A percentile compares a stretch with the other conserved stretches of the same genome.
Evolutionary conservation across 2,888 invertebrate species (phyloP).

Genomic region (Cantharis flavilabris): DNA sequence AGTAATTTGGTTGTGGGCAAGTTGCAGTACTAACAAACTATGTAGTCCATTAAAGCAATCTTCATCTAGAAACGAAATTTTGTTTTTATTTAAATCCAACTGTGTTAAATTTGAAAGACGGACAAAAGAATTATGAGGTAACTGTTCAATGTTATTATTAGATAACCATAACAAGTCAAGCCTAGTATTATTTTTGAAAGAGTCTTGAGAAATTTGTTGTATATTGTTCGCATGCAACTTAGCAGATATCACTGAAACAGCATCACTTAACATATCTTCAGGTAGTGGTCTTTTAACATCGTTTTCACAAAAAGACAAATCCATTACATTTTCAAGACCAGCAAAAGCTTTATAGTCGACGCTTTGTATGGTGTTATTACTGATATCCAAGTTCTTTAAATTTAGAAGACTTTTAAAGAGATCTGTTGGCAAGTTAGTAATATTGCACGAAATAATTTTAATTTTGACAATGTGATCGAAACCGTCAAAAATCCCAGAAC

Average conservation of each 20-base stretch:
- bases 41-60: not conserved
- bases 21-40: not conserved
- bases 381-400: constrained; percentile 11
- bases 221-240: constrained; percentile 12
- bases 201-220: not conserved
- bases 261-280: not conserved
- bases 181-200: constrained; percentile 4
- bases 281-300: not conserved
- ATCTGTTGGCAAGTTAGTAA: constrained; percentile 8
- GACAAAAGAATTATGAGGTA: not conserved
- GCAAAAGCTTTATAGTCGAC: constrained; percentile 5
- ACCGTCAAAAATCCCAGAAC: constrained; percentile 7
- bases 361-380: constrained; percentile 6
- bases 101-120: not conserved
- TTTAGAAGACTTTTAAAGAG: not conserved
- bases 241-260: not conserved
- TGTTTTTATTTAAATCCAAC: constrained; percentile 8
- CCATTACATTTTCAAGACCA: not conserved
- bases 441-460: constrained; percentile 8
- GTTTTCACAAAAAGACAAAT: constrained; percentile 16
- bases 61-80: not conserved
- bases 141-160: constrained; percentile 4
- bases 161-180: constrained; percentile 10
- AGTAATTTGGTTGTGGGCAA: not conserved
- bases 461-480: constrained; percentile 5